Base-by-base conservation (phyloP, 2,113 vertebrate species). In the Cinclus cinclus region DNA sequence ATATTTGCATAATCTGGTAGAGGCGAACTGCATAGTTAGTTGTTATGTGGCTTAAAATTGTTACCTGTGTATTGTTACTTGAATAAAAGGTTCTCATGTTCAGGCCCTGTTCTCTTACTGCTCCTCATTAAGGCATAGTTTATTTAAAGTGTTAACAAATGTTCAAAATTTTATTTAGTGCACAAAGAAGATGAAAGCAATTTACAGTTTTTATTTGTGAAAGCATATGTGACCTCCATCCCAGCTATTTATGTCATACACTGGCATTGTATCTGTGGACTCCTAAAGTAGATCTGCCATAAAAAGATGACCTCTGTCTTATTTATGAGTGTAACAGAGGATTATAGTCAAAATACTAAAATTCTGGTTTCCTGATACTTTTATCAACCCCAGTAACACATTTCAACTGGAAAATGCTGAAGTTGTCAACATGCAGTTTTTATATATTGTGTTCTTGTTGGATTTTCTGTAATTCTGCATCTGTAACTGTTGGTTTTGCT, bases 121-220 rank as follows among this genome's bases (percentile, higher is more conserved):
- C 31, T 78, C 33, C 68, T 84, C 44, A 69, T 77, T 77, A 92
- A 81, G 39, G 25, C 15, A 46, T 20, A 71, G 16, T 68, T 95
- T 91, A 92, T 67, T 81, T 65, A 64, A 83, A 88, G 5, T 70
- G 21, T 27, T 90, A 70, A 33, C 3, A 77, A 86, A 71, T 53
- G 6, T 44, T 92, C n/a, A 80, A 33, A 83, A 25, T 53, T 82
- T 79, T 73, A 42, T 55, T 80, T 50, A 53, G 24, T 73, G 27
- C 33, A 84, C 62, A 85, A 95, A 63, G 30, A 83, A 82, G 35
- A 35, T 67, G 55, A 87, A 74, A 87, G 37, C 63, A 82, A 70
- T 64, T 82, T 68, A 21, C n/a, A 64, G 7, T 15, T 39, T 83
- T 94, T 81, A 64, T 94, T 97, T 94, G 81, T 83, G 75, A 95